A percentile compares a stretch with the other conserved stretches of the same genome.
Evolutionary conservation across 2,113 vertebrate genomes (phyloP).

Genomic region (Fregata magnificens): DNA sequence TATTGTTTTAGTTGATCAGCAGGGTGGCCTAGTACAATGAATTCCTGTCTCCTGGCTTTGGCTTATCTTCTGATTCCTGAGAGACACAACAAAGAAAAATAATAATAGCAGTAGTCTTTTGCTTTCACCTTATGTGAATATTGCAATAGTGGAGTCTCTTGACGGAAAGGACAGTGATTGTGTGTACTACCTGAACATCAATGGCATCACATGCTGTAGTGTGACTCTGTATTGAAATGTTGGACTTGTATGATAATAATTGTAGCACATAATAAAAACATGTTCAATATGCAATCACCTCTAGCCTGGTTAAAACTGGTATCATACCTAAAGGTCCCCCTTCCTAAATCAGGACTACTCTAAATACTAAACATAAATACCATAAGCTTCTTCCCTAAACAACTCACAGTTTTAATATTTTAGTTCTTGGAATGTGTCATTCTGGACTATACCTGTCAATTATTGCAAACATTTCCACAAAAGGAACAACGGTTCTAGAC

Average conservation of each 20-base stretch:
- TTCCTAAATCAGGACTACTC: neutral
- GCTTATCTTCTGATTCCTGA: constrained; percentile 40
- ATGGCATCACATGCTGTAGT: neutral
- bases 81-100: constrained; percentile 42
- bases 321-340: neutral
- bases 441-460: neutral
- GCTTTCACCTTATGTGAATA: neutral
- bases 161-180: neutral
- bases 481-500: neutral
- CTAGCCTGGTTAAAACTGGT: neutral
- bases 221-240: neutral
- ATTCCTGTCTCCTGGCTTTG: constrained; percentile 16
- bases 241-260: neutral
- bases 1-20: constrained; percentile 58
- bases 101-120: neutral
- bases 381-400: neutral
- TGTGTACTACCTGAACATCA: neutral
- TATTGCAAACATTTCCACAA: neutral
- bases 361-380: neutral
- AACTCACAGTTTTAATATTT: neutral
- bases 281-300: neutral
- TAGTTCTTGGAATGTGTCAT: neutral
- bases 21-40: constrained; percentile 35
- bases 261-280: neutral
- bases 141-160: neutral